Evolutionary conservation across 2,797 vertebrate species (phyloP), one percentile per base, ranked within the genome.

Genomic region (Aplochiton taeniatus): DNA sequence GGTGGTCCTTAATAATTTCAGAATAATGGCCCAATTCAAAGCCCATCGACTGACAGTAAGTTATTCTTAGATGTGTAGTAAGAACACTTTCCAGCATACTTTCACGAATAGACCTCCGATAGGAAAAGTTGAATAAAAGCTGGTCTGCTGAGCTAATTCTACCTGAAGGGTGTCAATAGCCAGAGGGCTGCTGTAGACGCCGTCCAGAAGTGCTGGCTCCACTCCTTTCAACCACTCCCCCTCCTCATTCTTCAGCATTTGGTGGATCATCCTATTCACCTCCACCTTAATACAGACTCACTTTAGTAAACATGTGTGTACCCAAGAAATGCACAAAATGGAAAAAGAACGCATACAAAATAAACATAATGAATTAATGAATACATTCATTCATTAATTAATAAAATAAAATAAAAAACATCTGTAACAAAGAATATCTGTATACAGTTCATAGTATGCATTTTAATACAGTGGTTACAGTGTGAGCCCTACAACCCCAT

Each of bases 161-260:
- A 98, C 96, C 92, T 94, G 93, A 65, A 97, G 90, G 75, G 93
- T 77, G 54, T 96, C 92, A 1, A 95, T 81, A 44, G 93, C 90
- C 53, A 98, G 85, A 5, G 93, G 92, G 18, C 93, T 94, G 86
- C 94, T 93, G 81, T 82, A 93, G 79, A 76, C 88, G 0, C 80
- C 78, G 7, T 94, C 90, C 0, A 94, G 59, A 62, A 85, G 79
- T 52, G 94, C 90, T 0, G 94, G 94, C 44, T 74, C 82, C 11
- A 47, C 45, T 8, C 83, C 91, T 45, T 77, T 80, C 76, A 75
- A 79, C 95, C 95, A 97, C 20, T 14, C 79, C 48, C 89, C 72
- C 4, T 91, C 84, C 78, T 96, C 95, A 55, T 92, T 87, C 47
- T 80, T 83, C 70, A 98, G 83, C 58, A 90, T 91, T 0, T 68